Evolutionary conservation across 2,888 invertebrate genomes (phyloP), one percentile per base, ranked within the genome.

Genomic region (Rhopalosiphum nymphaeae): DNA sequence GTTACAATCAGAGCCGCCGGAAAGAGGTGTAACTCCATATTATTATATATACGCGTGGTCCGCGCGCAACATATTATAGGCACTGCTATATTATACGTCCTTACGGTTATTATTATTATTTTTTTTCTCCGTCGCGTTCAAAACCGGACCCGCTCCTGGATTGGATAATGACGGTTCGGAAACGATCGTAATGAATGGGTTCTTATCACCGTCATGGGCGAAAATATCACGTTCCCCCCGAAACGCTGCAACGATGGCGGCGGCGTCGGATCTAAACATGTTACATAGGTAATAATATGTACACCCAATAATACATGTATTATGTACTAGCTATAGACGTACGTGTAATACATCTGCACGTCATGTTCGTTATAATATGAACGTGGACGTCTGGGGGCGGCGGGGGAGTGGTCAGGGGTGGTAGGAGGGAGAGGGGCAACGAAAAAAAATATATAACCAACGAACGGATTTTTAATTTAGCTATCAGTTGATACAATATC

Each of bases 401-500:
- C 16, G 78, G 78, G 67, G 36, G 36, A 78, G 78, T 36, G 78
- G 36, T 78, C 36, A 36, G 3, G 78, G 78, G 21, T 78, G 78
- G 36, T 78, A 9, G 26, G 42, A 26, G 29, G 67, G 21, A 53
- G 88, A 36, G 49, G 29, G 89, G 89, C 25, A 13, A 25, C 56
- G 88, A 67, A 42, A 67, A 67, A 88, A 84, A 84, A n/a, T 53
- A 53, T 21, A 57, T 11, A 44, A 61, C 86, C 61, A 61, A 90
- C 93, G 46, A 89, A 93, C 85, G 93, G 89, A 89, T 93, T 93
- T 93, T 93, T 93, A 93, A 93, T 93, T 93, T 93, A 93, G 93
- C 93, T 84, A 93, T 93, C 93, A 93, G 93, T 93, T 93, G 93
- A 89, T 93, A 93, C 93, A 93, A 93, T 93, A 93, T 93, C 89